Percentiles rank a stretch among this genome's conserved stretches.
phyloP scores from a whole-genome alignment of 2,797 vertebrate species.

The Adelosebastes latens region DNA sequence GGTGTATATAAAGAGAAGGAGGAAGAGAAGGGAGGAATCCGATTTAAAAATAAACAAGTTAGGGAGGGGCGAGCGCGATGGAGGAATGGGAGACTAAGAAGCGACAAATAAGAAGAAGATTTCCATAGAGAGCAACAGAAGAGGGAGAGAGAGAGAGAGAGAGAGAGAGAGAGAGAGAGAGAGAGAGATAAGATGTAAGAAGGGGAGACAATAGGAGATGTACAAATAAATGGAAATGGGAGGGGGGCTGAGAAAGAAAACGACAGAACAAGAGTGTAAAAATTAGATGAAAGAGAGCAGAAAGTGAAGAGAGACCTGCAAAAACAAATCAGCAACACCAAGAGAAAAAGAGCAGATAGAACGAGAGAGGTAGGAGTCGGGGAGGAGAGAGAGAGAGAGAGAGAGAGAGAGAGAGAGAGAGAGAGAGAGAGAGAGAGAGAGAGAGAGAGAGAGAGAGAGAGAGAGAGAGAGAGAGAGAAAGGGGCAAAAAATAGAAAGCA shows the following conservation, averaged over 20 bases:
- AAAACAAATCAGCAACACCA: conserved; percentile 36
- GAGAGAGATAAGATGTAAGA: background rate
- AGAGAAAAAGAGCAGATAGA: conserved; percentile 10
- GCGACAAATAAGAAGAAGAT: conserved; percentile 63
- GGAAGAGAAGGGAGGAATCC: conserved; percentile 42
- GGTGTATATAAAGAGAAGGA: conserved; percentile 51
- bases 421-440: conserved; percentile 10
- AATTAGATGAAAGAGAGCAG: conserved; percentile 25
- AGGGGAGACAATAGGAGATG: conserved; percentile 7
- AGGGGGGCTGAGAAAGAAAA: conserved; percentile 13
- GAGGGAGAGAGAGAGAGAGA: background rate
- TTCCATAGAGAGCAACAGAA: conserved; percentile 55
- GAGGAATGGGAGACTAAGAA: conserved; percentile 31
- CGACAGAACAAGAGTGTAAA: background rate
- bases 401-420: background rate
- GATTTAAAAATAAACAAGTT: conserved; percentile 67
- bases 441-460: background rate
- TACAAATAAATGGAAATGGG: conserved; percentile 27
- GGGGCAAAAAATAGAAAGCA: conserved; percentile 18
- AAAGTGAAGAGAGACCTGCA: conserved; percentile 3
- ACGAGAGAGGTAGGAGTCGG: background rate
- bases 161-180: background rate
- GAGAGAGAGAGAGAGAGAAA: background rate
- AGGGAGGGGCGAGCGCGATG: conserved; percentile 15
- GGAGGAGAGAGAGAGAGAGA: background rate